These are phyloP conservation scores for Drosophila fulvimacula DNA, from an alignment of 2,888 invertebrate species.

Conservation along the genomic window DNA sequence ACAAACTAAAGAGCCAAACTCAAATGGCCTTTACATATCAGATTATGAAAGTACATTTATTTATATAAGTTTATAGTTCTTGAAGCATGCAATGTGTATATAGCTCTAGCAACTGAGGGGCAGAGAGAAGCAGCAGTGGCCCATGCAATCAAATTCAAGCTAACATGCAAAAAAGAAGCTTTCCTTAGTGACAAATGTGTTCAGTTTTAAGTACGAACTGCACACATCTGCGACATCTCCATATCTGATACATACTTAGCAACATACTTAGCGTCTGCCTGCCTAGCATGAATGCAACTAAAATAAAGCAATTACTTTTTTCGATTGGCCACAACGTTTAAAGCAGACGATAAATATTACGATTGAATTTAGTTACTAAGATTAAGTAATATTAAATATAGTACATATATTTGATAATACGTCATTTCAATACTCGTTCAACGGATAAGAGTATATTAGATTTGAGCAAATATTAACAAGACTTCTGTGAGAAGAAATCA, in stretches of 20 bases:
- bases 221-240: not conserved
- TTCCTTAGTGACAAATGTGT: not conserved
- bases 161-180: not conserved
- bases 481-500: too few species aligned
- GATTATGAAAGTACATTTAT: constrained; percentile 31
- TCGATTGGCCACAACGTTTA: not conserved
- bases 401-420: not conserved
- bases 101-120: not conserved
- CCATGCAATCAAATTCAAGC: not conserved
- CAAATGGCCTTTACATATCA: constrained; percentile 32
- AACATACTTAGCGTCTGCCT: too few species aligned
- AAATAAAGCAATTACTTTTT: not conserved
- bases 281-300: too few species aligned
- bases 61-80: not conserved
- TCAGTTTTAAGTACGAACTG: not conserved
- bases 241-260: not conserved
- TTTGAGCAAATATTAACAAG: too few species aligned
- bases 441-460: too few species aligned
- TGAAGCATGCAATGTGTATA: constrained; percentile 21
- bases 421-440: not conserved
- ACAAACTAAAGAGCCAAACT: constrained; percentile 53
- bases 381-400: not conserved
- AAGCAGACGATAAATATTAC: constrained; percentile 1
- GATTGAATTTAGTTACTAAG: not conserved
- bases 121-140: not conserved